Evolutionary conservation across 2,888 invertebrate genomes (phyloP), one percentile per base, ranked within the genome.

Genomic region (Meteorus cinctellus): DNA sequence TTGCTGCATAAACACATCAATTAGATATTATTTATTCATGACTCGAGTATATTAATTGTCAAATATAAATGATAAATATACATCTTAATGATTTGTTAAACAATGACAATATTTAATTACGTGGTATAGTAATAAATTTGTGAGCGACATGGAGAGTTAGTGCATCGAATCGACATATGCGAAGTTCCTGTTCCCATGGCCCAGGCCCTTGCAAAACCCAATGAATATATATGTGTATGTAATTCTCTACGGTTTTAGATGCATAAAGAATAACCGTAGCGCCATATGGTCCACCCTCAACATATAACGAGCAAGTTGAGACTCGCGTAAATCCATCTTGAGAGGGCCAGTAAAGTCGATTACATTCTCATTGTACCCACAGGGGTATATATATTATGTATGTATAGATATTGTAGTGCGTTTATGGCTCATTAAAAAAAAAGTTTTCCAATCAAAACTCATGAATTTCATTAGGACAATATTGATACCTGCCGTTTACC

Each of bases 281-380:
- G 34, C 75, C 75, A 75, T 65, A 75, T 75, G 75, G 75, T 75
- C 45, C 71, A 66, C 75, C 75, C 71, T 71, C 71, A 34, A 55
- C 31, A 59, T 29, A 69, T 75, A 75, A 75, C 66, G 66, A 75
- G 71, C 75, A 41, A 45, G 66, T 59, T 55, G 55, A 55, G n/a
- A 55, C 55, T 55, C 55, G 55, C 55, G 55, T 55, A 55, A 75
- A 75, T 71, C 14, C 66, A 75, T 65, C 71, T 75, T 75, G 41
- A 31, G 48, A 24, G 60, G 48, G 60, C 77, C 77, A 80, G 82
- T 80, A 79, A 81, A 79, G 77, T 77, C 80, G 78, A 80, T 82
- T 82, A 82, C 79, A 77, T 78, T 76, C 77, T 68, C 71, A 81
- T 81, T 81, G 79, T 81, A 80, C 51, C 76, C 55, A 55, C 4